Evolutionary conservation across 2,113 vertebrate species (phyloP), one percentile per base, ranked within the genome.

Genomic region (Tonatia bakeri): DNA sequence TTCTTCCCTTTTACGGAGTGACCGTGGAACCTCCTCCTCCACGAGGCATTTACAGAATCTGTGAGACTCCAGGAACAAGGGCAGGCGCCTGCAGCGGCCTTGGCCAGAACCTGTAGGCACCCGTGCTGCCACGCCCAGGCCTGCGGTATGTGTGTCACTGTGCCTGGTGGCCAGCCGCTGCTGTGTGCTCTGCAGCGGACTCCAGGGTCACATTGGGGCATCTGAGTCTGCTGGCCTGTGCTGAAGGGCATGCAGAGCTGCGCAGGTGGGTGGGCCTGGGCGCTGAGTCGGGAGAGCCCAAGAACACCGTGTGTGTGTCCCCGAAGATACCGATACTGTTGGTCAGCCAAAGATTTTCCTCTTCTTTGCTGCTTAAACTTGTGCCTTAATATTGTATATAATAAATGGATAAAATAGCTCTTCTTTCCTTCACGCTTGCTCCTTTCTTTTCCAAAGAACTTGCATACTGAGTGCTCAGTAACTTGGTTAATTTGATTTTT

Each of bases 361-460:
- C 79, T 97, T 98, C 97, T 98, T 98, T 98, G 98, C 98, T 98
- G 98, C 98, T 98, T 98, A 96, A 98, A 98, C 96, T 96, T 97
- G 98, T 99, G 98, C 99, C 98, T 99, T 99, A 98, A 97, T 98
- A 98, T 98, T 98, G 98, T 99, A 98, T 97, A 98, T 98, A 99
- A 98, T 99, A 99, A 99, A 99, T 96, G 97, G 97, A 97, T 98
- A 95, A 98, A 97, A 88, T 5, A n/a, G 45, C 85, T 94, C 15
- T 40, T 65, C 4, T 45, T 50, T 76, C 64, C 64, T 36, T 47
- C 64, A 50, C 0, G 11, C 52, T 69, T 91, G 61, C 50, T 95
- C 94, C 90, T 92, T 97, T 97, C 72, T 65, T 64, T 73, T 36
- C 33, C 45, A 10, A 7, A 50, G 36, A 36, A 59, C 4, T 14